Conservation (phyloP, 2,888 invertebrate genomes). For the Mesochorus sp. region DNA sequence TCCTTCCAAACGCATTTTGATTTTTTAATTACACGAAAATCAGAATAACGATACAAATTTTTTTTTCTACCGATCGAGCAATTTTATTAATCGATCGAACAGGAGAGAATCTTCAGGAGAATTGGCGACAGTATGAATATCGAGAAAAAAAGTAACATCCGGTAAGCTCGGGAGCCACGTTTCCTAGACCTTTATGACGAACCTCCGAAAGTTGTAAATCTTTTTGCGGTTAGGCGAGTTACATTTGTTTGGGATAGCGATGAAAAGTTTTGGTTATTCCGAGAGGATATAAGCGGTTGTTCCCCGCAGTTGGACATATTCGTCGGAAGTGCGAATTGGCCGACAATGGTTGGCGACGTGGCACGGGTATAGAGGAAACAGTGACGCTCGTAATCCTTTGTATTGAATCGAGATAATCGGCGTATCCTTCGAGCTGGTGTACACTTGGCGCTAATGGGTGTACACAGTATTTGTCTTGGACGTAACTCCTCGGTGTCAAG, state of each 20-base stretch:
- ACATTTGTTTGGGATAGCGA: constrained; percentile 72
- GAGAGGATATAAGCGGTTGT: background rate
- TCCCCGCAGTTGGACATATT: constrained; percentile 27
- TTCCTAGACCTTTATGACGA: background rate
- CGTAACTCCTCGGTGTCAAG: background rate
- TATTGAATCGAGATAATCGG: constrained; percentile 51
- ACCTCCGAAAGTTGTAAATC: constrained; percentile 68
- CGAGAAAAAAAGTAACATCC: too few relatives aligned
- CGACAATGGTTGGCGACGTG: background rate
- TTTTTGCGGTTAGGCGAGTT: constrained; percentile 72
- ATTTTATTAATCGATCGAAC: too few relatives aligned
- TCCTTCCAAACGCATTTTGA: too few relatives aligned
- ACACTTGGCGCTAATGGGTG: constrained; percentile 42
- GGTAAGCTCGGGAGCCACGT: too few relatives aligned
- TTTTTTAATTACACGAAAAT: too few relatives aligned
- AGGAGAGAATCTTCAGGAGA: too few relatives aligned
- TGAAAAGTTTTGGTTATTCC: constrained; percentile 66
- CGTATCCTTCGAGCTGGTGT: constrained; percentile 61
- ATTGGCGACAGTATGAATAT: background rate
- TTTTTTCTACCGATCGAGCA: too few relatives aligned
- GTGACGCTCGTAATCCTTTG: constrained; percentile 55
- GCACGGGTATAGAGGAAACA: background rate
- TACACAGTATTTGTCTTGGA: constrained; percentile 26
- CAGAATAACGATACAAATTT: too few relatives aligned
- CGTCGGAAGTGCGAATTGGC: constrained; percentile 2